phyloP scores from a whole-genome alignment of 2,888 invertebrate species.

The Cheilosia impressa region DNA sequence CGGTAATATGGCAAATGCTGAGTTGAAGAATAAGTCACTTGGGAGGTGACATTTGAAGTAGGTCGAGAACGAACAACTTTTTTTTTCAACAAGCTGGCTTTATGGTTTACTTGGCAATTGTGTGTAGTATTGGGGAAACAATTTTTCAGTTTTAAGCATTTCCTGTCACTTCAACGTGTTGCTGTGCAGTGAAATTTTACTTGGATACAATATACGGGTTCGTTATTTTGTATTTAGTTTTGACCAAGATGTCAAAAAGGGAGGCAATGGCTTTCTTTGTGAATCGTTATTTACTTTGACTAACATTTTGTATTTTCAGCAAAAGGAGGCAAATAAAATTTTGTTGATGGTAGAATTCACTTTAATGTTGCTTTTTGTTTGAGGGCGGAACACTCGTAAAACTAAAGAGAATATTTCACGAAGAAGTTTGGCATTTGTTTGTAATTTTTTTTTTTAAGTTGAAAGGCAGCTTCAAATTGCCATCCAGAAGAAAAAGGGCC shows the following conservation, averaged over 20 bases:
- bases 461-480: too few relatives aligned
- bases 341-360: too few relatives aligned
- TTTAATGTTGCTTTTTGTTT: too few relatives aligned
- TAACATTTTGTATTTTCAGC: too few relatives aligned
- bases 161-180: slow-evolving; percentile 48
- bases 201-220: neutral
- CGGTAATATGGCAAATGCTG: slow-evolving; percentile 36
- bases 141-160: slow-evolving; percentile 37
- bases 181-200: slow-evolving; percentile 29
- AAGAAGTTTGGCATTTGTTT: too few relatives aligned
- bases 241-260: too few relatives aligned
- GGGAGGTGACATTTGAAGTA: slow-evolving; percentile 41
- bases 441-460: too few relatives aligned
- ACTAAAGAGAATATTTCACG: too few relatives aligned
- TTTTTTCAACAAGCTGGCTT: slow-evolving; percentile 20
- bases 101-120: slow-evolving; percentile 44
- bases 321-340: too few relatives aligned
- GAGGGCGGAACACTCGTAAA: too few relatives aligned
- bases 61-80: neutral
- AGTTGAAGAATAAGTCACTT: slow-evolving; percentile 63
- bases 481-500: too few relatives aligned
- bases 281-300: too few relatives aligned
- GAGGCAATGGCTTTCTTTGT: neutral
- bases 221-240: neutral
- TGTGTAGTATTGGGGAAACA: slow-evolving; percentile 36